phyloP scores from a whole-genome alignment of 2,888 invertebrate genomes.

The Nomada lathburiana region DNA sequence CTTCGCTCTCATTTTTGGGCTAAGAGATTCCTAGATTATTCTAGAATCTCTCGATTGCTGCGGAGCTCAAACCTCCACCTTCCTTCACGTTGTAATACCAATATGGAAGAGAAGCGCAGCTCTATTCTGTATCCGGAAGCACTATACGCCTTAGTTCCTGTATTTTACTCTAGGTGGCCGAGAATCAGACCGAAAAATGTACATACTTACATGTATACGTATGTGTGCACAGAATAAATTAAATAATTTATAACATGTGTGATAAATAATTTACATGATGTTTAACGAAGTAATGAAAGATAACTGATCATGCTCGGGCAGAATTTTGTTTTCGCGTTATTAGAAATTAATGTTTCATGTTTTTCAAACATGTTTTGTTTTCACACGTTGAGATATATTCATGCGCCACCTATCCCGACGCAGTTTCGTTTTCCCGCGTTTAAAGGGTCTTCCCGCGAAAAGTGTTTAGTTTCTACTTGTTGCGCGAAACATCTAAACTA shows the following conservation, averaged over 20 bases:
- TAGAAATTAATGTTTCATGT: neutral
- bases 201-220: neutral
- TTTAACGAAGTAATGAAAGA: neutral
- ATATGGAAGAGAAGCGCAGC: constrained; percentile 75
- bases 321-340: neutral
- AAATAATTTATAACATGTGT: neutral
- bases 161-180: constrained; percentile 30
- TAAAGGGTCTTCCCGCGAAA: constrained; percentile 71
- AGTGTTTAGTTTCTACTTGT: constrained; percentile 49
- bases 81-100: constrained; percentile 71
- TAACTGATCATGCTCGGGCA: neutral
- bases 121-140: constrained; percentile 36
- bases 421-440: constrained; percentile 73
- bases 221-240: constrained; percentile 3
- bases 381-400: constrained; percentile 9
- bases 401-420: constrained; percentile 9
- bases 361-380: constrained; percentile 17
- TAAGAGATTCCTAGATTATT: constrained; percentile 73
- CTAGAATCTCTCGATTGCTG: constrained; percentile 75
- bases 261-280: neutral
- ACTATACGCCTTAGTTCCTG: neutral
- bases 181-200: neutral
- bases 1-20: constrained; percentile 81
- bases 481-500: neutral
- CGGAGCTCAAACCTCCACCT: constrained; percentile 71